Evolutionary conservation across 2,888 invertebrate species (phyloP).

Genomic region (Caenorhabditis sinica): DNA sequence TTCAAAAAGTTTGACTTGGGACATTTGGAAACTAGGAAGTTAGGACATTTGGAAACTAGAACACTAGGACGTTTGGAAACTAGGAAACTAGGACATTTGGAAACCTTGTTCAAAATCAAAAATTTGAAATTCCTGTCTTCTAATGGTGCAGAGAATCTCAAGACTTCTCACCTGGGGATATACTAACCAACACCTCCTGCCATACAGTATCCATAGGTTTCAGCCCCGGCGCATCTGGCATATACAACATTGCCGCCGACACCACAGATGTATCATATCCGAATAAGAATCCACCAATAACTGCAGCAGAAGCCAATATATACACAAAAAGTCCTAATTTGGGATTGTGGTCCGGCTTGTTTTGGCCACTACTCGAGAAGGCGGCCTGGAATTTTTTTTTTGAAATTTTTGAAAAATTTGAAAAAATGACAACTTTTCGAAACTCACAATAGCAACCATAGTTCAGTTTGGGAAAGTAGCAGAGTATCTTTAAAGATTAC

Average conservation of each 20-base stretch:
- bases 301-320: slow-evolving; percentile 61
- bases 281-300: slow-evolving; percentile 84
- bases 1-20: too few species aligned
- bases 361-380: slow-evolving; percentile 61
- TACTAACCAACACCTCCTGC: slow-evolving; percentile 80
- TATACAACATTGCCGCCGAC: slow-evolving; percentile 83
- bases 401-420: too few species aligned
- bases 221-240: slow-evolving; percentile 74
- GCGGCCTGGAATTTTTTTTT: slow-evolving; percentile 48
- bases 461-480: slow-evolving; percentile 13
- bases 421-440: not conserved
- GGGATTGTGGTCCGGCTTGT: slow-evolving; percentile 70
- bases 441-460: slow-evolving; percentile 65
- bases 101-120: not conserved
- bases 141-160: too few species aligned
- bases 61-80: too few species aligned
- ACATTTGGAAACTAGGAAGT: too few species aligned
- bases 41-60: too few species aligned
- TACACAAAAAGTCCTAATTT: slow-evolving; percentile 75
- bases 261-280: slow-evolving; percentile 87
- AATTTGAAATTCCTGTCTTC: not conserved
- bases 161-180: slow-evolving; percentile 72
- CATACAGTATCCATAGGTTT: slow-evolving; percentile 76
- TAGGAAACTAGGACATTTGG: too few species aligned
- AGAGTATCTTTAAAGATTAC: slow-evolving; percentile 38